These are phyloP conservation scores for Amiota minor DNA, from an alignment of 2,888 invertebrate species.

Conservation along the genomic window DNA sequence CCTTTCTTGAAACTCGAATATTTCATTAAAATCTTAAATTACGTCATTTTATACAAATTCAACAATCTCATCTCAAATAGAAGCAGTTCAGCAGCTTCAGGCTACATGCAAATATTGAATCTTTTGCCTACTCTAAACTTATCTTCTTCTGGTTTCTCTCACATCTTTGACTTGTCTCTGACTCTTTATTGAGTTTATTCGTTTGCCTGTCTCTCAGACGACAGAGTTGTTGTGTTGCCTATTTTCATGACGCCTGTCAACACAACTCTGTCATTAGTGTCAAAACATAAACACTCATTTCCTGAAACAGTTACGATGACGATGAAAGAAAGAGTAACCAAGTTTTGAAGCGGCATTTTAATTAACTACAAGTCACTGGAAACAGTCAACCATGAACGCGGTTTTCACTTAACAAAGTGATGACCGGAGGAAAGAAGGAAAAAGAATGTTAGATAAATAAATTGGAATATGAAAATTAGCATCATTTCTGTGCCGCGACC, in stretches of 20 bases:
- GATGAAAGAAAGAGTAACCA: not conserved
- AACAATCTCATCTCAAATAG: slow-evolving; percentile 9
- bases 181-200: too few relatives aligned
- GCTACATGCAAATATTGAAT: not conserved
- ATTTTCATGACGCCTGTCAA: slow-evolving; percentile 2
- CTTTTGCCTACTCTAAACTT: too few relatives aligned
- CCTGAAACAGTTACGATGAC: slow-evolving; percentile 57
- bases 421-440: too few relatives aligned
- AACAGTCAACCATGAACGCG: not conserved
- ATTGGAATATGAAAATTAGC: slow-evolving; percentile 58
- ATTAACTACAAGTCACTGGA: slow-evolving; percentile 48
- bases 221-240: slow-evolving; percentile 12
- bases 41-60: slow-evolving; percentile 41
- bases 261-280: slow-evolving; percentile 54
- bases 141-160: too few relatives aligned
- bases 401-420: too few relatives aligned
- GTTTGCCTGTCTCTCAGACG: not conserved
- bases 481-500: slow-evolving; percentile 32
- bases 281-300: slow-evolving; percentile 56
- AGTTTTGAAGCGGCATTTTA: slow-evolving; percentile 50
- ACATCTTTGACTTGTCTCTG: too few relatives aligned
- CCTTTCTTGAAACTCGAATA: slow-evolving; percentile 13
- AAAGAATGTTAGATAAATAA: slow-evolving; percentile 42
- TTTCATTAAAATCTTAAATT: slow-evolving; percentile 32
- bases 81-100: not conserved